Conservation (phyloP, 2,888 invertebrate genomes). For the Pollenia amentaria region DNA sequence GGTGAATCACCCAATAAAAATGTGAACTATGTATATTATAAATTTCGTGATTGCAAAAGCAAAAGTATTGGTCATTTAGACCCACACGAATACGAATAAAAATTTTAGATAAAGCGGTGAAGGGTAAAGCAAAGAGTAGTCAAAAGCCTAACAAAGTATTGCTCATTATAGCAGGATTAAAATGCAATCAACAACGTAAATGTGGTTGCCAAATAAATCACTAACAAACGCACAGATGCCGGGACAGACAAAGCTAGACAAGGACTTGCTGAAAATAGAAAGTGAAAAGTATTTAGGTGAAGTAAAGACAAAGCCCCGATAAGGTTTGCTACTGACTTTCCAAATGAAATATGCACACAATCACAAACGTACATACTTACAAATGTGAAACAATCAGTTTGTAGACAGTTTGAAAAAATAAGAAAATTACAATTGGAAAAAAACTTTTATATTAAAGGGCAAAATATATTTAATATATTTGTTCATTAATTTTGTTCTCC, state of each 20-base stretch:
- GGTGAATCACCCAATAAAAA: too few species aligned
- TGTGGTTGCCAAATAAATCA: constrained; percentile 82
- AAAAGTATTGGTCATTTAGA: not conserved
- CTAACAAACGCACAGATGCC: constrained; percentile 48
- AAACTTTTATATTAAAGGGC: too few species aligned
- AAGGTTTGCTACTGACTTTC: not conserved
- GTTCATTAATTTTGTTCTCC: too few species aligned
- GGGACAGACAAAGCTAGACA: constrained; percentile 60
- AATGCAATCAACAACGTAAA: constrained; percentile 82
- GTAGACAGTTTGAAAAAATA: not conserved
- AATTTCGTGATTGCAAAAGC: not conserved
- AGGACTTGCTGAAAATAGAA: constrained; percentile 50
- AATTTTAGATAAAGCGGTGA: not conserved
- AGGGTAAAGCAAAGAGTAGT: not conserved
- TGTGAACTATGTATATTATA: too few species aligned
- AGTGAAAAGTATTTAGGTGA: not conserved
- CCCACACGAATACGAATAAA: not conserved
- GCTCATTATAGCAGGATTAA: constrained; percentile 82
- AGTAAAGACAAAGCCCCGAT: too few species aligned
- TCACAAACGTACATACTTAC: not conserved
- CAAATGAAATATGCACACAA: not conserved
- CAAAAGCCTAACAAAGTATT: constrained; percentile 80
- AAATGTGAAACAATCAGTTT: not conserved
- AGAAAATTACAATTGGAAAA: not conserved
- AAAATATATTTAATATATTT: too few species aligned